Conservation (phyloP, 2,888 invertebrate species). For the Mesorhabditis spiculigera region DNA sequence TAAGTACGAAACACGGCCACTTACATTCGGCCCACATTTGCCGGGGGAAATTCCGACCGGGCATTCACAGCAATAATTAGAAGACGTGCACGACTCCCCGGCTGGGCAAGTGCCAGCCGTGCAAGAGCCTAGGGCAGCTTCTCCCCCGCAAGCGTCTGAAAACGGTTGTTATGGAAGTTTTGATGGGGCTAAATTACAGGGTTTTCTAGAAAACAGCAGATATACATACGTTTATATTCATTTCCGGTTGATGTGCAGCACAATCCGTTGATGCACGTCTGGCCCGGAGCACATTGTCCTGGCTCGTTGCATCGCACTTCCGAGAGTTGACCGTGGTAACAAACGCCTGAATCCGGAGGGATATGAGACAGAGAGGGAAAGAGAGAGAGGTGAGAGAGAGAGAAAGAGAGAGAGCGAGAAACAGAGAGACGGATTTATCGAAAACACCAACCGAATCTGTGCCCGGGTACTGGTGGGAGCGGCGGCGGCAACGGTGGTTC, state of each 20-base stretch:
- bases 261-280: conserved; percentile 51
- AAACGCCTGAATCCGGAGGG: conserved; percentile 38
- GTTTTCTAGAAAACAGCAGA: not conserved
- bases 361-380: too few relatives aligned
- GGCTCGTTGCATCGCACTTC: conserved; percentile 45
- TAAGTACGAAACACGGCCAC: too few relatives aligned
- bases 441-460: conserved; percentile 18
- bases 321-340: conserved; percentile 47
- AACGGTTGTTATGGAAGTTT: too few relatives aligned
- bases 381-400: too few relatives aligned
- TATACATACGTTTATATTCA: too few relatives aligned
- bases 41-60: conserved; percentile 48
- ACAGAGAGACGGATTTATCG: not conserved
- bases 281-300: conserved; percentile 43
- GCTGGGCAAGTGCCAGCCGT: conserved; percentile 30
- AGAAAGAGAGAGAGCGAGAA: not conserved
- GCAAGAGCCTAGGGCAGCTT: conserved; percentile 40
- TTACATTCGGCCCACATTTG: too few relatives aligned
- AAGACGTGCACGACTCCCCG: conserved; percentile 40
- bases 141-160: conserved; percentile 52
- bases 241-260: conserved; percentile 50
- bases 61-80: conserved; percentile 56
- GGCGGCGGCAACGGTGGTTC: conserved; percentile 18
- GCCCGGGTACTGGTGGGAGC: conserved; percentile 15
- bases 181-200: too few relatives aligned